phyloP scores from a whole-genome alignment of 92 coral and sea anemone species.

The Umimayanthus chanpuru region DNA sequence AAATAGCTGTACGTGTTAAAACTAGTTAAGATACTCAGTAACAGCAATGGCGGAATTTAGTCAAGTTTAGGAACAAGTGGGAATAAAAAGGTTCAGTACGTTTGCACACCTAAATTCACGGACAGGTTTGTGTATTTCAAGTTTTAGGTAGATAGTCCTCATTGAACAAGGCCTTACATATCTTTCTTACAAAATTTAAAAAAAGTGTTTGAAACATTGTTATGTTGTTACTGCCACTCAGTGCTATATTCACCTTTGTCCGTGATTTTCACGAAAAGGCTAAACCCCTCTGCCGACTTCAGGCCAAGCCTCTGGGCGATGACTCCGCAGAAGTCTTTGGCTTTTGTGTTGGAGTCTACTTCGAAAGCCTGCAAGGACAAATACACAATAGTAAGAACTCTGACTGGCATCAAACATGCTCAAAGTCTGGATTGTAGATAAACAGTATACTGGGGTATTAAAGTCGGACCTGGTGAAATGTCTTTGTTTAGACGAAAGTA shows the following conservation, averaged over 20 bases:
- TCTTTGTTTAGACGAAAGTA: background rate
- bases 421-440: background rate
- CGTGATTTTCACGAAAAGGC: slow-evolving; percentile 96
- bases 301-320: slow-evolving; percentile 94
- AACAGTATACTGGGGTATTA: background rate
- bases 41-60: no score
- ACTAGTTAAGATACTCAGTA: no score
- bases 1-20: no score
- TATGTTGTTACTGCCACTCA: background rate
- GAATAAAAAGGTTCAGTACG: no score
- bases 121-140: no score
- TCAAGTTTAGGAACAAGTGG: no score
- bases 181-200: no score
- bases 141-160: no score
- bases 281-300: slow-evolving; percentile 92
- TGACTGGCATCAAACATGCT: background rate
- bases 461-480: background rate
- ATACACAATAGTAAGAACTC: background rate
- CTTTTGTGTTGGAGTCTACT: slow-evolving; percentile 96
- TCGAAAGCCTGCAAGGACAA: slow-evolving; percentile 79
- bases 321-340: slow-evolving; percentile 92
- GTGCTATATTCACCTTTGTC: slow-evolving; percentile 78
- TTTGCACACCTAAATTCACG: no score
- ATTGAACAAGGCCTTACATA: no score
- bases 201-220: no score